Conservation (phyloP, 2,113 vertebrate species). For the Poicephalus gulielmi region DNA sequence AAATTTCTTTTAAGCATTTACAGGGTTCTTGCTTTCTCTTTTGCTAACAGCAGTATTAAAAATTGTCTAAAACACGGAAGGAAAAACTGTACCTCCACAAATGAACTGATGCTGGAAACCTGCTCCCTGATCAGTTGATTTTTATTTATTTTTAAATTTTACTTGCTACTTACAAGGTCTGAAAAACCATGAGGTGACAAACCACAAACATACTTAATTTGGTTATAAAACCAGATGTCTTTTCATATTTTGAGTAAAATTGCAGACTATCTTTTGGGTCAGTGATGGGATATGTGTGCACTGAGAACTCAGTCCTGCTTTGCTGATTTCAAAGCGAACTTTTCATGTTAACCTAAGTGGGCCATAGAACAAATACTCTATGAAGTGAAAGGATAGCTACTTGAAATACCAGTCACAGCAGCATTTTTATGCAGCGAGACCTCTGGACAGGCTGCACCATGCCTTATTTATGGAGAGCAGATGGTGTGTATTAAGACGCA, state of each 20-base stretch:
- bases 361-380: neutral
- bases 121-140: neutral
- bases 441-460: neutral
- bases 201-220: neutral
- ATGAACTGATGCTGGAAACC: neutral
- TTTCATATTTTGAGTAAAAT: neutral
- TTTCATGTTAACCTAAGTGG: neutral
- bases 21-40: neutral
- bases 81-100: neutral
- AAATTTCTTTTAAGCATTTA: neutral
- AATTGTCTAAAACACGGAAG: neutral
- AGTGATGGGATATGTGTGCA: neutral
- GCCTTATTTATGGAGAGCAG: neutral
- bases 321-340: neutral
- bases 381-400: neutral
- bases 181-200: neutral
- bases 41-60: neutral
- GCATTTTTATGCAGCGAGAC: neutral
- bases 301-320: neutral
- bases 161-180: neutral
- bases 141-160: neutral
- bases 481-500: neutral
- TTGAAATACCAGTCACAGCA: neutral
- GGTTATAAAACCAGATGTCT: neutral
- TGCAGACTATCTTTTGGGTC: neutral